These are phyloP conservation scores for Galerucella nymphaeae DNA, from an alignment of 2,888 invertebrate species.

Conservation along the genomic window DNA sequence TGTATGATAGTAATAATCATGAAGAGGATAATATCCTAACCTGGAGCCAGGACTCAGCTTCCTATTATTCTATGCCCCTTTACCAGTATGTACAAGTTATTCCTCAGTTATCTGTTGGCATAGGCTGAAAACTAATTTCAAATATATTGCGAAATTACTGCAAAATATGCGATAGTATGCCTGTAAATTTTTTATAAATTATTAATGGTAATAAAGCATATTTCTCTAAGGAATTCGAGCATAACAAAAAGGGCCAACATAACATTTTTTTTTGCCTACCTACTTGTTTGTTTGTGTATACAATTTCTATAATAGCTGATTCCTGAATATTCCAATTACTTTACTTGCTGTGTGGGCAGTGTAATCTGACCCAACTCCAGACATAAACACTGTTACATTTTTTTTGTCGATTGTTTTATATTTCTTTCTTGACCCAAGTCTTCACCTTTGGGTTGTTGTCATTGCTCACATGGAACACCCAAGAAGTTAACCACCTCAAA, in stretches of 20 bases:
- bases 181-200: no score
- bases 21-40: no score
- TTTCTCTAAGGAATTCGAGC: background rate
- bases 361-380: background rate
- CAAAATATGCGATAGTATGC: no score
- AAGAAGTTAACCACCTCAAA: constrained; percentile 17
- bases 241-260: background rate
- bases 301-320: background rate
- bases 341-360: constrained; percentile 4
- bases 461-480: constrained; percentile 18
- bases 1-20: no score
- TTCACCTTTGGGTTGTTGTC: constrained; percentile 2
- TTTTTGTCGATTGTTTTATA: background rate
- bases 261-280: background rate
- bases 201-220: background rate
- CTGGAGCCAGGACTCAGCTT: no score
- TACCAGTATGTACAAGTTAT: no score
- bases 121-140: no score
- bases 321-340: constrained; percentile 1
- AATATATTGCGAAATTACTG: no score
- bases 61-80: no score
- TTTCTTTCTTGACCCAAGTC: background rate
- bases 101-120: no score
- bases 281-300: background rate
- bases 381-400: constrained; percentile 1